A percentile compares a stretch with the other conserved stretches of the same genome.
Conservation (phyloP, 2,797 vertebrate species). For the Argya squamiceps region DNA sequence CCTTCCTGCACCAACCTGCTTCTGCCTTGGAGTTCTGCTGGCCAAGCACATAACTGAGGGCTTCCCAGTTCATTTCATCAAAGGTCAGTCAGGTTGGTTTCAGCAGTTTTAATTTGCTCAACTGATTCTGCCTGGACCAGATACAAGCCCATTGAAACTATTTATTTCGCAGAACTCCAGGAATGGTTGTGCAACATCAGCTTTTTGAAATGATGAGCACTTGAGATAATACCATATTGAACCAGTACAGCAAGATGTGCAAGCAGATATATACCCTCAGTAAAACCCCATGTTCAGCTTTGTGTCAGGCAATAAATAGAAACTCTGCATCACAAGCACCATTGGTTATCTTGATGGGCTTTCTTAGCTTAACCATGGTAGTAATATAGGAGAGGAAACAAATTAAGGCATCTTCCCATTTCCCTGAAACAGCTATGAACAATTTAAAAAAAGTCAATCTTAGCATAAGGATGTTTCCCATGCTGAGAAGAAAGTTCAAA, state of each 20-base stretch:
- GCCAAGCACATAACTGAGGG: neutral
- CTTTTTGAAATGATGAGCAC: neutral
- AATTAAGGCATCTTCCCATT: neutral
- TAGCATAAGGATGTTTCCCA: neutral
- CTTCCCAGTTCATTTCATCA: neutral
- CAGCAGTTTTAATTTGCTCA: neutral
- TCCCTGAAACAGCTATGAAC: neutral
- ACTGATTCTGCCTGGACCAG: neutral
- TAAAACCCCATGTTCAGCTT: neutral
- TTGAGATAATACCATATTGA: neutral
- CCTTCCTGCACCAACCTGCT: neutral
- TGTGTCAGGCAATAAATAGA: neutral
- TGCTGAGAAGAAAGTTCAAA: neutral
- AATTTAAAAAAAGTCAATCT: neutral
- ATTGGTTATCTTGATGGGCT: neutral
- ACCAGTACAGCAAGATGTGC: neutral
- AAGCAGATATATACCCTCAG: neutral
- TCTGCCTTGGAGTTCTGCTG: neutral
- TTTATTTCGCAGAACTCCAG: neutral
- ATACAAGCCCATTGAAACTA: neutral
- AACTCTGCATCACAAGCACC: neutral
- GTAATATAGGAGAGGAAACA: neutral
- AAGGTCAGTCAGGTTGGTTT: constrained; percentile 3
- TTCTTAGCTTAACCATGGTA: neutral
- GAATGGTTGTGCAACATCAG: neutral